Evolutionary conservation across 1,140 invertebrate species (phyloP).

Genomic region (Rhopalosiphum padi): DNA sequence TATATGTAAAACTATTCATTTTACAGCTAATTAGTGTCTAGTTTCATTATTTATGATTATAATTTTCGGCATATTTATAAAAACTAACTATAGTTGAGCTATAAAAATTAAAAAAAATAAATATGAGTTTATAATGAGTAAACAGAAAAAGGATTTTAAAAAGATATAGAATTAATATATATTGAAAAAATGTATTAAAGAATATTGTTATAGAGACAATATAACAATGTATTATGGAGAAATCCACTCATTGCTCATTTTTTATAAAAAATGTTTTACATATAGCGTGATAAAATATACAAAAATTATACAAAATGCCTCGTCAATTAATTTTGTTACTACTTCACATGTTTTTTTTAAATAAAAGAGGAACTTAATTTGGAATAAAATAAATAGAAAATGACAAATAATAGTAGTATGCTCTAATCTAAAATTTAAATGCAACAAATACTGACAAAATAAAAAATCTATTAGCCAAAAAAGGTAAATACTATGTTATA

Average conservation of each 20-base stretch:
- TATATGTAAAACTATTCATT: neutral
- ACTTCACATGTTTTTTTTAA: neutral
- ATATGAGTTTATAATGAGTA: neutral
- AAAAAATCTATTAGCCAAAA: neutral
- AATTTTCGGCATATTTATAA: neutral
- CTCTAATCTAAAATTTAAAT: neutral
- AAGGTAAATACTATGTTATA: neutral
- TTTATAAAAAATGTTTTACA: neutral
- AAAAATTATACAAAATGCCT: neutral
- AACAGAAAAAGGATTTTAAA: neutral
- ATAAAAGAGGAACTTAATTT: neutral
- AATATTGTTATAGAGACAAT: neutral
- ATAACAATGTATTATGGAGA: neutral
- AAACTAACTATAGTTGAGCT: neutral
- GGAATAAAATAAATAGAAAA: neutral
- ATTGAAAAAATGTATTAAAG: neutral
- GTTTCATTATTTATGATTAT: constrained; percentile 11
- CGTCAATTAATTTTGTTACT: neutral
- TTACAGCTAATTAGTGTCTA: neutral
- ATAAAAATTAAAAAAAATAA: neutral
- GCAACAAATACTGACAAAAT: neutral
- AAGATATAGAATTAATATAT: neutral
- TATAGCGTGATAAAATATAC: neutral
- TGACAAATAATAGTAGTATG: neutral
- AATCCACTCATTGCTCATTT: neutral